Evolutionary conservation across 2,888 invertebrate species (phyloP).

Genomic region (Zonitis immaculata): DNA sequence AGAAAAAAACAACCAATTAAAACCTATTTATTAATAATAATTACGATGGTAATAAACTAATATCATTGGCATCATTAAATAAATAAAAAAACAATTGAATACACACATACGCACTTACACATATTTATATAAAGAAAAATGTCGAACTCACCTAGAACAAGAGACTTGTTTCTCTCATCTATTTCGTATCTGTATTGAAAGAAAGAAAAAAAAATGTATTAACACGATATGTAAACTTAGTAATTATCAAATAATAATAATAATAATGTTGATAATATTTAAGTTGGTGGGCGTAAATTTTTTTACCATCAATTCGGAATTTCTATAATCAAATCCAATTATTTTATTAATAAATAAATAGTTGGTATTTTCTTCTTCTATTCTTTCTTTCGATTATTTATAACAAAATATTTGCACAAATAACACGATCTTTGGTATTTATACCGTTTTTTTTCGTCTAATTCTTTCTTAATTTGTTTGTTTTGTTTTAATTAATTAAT

Average conservation of each 20-base stretch:
- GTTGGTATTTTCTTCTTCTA: slow-evolving; percentile 11
- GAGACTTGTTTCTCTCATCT: background rate
- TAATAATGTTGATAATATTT: too few species aligned
- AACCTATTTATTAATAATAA: background rate
- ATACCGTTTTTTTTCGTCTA: background rate
- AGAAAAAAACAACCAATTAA: slow-evolving; percentile 17
- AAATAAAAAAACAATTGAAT: too few species aligned
- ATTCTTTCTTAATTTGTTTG: too few species aligned
- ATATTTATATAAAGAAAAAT: background rate
- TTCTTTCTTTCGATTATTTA: background rate
- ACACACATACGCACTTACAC: slow-evolving; percentile 1
- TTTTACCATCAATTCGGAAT: too few species aligned
- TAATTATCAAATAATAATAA: too few species aligned
- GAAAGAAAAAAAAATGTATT: background rate
- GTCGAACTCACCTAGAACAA: background rate
- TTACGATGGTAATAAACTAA: too few species aligned
- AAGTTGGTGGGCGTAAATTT: too few species aligned
- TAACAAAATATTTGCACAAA: background rate
- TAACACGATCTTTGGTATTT: slow-evolving; percentile 1
- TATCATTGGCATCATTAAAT: slow-evolving; percentile 2
- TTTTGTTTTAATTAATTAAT: too few species aligned
- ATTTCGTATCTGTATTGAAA: background rate
- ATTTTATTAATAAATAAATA: slow-evolving; percentile 19
- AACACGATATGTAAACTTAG: slow-evolving; percentile 3
- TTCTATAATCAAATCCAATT: too few species aligned